Evolutionary conservation across 2,797 vertebrate species (phyloP).

Genomic region (Labeo calbasu): DNA sequence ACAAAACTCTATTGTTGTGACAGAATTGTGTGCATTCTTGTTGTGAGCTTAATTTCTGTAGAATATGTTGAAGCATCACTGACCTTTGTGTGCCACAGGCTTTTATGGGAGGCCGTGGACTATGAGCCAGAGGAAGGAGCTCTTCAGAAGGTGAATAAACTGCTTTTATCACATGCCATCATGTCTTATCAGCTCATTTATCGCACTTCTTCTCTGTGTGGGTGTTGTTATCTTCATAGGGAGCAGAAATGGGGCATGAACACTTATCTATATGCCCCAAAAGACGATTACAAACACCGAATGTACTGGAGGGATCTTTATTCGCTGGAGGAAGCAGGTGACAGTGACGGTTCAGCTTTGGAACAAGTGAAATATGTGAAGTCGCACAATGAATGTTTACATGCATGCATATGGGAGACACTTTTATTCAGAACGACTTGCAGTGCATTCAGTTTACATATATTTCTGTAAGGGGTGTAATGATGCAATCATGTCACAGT

Average conservation of each 20-base stretch:
- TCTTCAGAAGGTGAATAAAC: constrained; percentile 88
- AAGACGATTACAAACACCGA: constrained; percentile 98
- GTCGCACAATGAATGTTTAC: neutral
- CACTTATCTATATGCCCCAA: constrained; percentile 96
- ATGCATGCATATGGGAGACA: neutral
- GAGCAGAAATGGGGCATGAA: constrained; percentile 96
- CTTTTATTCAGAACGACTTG: neutral
- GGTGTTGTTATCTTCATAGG: constrained; percentile 69
- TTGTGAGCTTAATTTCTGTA: neutral
- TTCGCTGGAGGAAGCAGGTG: constrained; percentile 93
- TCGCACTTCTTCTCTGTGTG: neutral
- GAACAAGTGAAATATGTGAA: neutral
- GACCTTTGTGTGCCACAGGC: constrained; percentile 76
- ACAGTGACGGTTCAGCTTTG: constrained; percentile 16
- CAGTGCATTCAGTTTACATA: too few species aligned
- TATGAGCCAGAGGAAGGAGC: constrained; percentile 96
- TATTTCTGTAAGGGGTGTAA: too few species aligned
- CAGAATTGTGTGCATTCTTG: neutral
- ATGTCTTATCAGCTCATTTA: neutral
- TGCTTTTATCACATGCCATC: constrained; percentile 13
- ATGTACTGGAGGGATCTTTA: constrained; percentile 99
- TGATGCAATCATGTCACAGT: too few species aligned
- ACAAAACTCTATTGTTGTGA: neutral
- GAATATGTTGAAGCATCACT: neutral
- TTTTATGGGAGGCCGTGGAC: constrained; percentile 99